phyloP scores from a whole-genome alignment of 1,140 invertebrate species.

The Neodiprion fabricii region DNA sequence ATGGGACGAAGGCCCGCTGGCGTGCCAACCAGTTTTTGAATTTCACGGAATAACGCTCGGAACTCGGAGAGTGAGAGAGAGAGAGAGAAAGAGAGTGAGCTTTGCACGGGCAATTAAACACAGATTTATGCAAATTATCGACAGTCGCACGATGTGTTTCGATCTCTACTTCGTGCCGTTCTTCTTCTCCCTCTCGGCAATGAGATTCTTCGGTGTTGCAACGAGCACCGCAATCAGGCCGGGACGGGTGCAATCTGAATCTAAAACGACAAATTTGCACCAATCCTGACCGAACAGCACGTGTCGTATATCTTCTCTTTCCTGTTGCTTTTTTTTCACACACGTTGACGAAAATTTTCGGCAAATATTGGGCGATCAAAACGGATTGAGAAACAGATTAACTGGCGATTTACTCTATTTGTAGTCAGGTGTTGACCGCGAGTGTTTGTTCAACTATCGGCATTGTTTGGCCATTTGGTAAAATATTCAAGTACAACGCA shows the following conservation, averaged over 20 bases:
- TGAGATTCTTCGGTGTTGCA: not conserved
- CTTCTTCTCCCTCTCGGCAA: not conserved
- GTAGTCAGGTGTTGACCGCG: not conserved
- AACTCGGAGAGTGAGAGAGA: too few species aligned
- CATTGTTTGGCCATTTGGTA: not conserved
- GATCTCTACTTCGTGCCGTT: slow-evolving; percentile 12
- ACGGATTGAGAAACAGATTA: too few species aligned
- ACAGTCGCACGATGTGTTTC: too few species aligned
- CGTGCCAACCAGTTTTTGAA: not conserved
- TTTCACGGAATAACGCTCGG: not conserved
- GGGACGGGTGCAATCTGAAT: slow-evolving; percentile 56
- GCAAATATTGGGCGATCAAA: too few species aligned
- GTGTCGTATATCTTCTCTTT: not conserved
- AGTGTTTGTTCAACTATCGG: not conserved
- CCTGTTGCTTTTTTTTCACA: not conserved
- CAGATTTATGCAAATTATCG: too few species aligned
- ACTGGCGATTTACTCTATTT: too few species aligned
- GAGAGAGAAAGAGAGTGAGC: too few species aligned
- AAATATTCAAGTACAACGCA: not conserved
- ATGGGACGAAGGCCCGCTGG: not conserved
- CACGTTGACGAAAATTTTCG: too few species aligned
- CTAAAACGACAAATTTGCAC: slow-evolving; percentile 51
- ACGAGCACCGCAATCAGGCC: slow-evolving; percentile 44
- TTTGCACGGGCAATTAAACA: too few species aligned
- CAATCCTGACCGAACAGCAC: slow-evolving; percentile 47